Evolutionary conservation across 2,888 invertebrate species (phyloP).

Genomic region (Arge pagana): DNA sequence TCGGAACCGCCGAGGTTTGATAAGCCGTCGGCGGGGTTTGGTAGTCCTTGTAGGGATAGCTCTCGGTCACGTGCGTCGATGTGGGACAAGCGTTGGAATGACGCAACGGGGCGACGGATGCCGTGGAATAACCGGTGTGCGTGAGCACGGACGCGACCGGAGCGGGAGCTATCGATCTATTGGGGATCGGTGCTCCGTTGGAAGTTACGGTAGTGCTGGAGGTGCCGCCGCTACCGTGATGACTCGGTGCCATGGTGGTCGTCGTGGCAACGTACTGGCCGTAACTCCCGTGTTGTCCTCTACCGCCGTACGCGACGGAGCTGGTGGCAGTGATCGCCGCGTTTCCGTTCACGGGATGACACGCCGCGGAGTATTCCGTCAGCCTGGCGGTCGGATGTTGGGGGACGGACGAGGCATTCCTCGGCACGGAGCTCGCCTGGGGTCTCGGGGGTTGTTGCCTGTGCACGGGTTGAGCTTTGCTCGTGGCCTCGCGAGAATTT

Average conservation of each 20-base stretch:
- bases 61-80: slow-evolving; percentile 30
- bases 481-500: slow-evolving; percentile 45
- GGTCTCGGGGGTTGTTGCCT: slow-evolving; percentile 34
- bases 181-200: slow-evolving; percentile 32
- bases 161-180: slow-evolving; percentile 38
- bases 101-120: slow-evolving; percentile 23
- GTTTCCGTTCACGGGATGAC: slow-evolving; percentile 38
- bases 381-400: slow-evolving; percentile 33
- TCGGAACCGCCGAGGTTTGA: slow-evolving; percentile 28
- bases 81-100: slow-evolving; percentile 7
- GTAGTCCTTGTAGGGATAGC: slow-evolving; percentile 44
- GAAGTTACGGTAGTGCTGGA: slow-evolving; percentile 49
- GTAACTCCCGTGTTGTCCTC: slow-evolving; percentile 35
- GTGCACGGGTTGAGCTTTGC: slow-evolving; percentile 39
- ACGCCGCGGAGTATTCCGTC: slow-evolving; percentile 38
- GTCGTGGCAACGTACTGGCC: slow-evolving; percentile 46
- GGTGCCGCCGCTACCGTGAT: slow-evolving; percentile 44
- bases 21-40: slow-evolving; percentile 33
- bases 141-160: slow-evolving; percentile 28
- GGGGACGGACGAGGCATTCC: slow-evolving; percentile 4
- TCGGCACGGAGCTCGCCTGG: slow-evolving; percentile 30
- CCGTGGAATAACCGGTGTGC: slow-evolving; percentile 23
- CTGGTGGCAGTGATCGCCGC: slow-evolving; percentile 50
- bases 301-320: slow-evolving; percentile 45
- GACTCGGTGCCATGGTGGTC: slow-evolving; percentile 51